These are phyloP conservation scores for Thunnus albacares DNA, from an alignment of 2,797 vertebrate species.

Conservation along the genomic window DNA sequence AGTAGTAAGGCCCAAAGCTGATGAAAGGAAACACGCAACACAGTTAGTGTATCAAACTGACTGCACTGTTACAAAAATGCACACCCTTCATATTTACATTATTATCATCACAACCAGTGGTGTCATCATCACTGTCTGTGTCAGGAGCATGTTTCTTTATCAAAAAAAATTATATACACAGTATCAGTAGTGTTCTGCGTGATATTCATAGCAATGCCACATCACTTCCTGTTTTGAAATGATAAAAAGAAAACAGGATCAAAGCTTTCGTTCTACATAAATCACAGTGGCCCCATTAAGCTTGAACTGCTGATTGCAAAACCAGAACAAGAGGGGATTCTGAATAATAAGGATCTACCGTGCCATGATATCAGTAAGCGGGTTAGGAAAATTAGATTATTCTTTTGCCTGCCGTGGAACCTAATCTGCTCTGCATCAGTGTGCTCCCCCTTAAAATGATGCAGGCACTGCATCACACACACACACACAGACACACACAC, in stretches of 20 bases:
- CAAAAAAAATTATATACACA: neutral
- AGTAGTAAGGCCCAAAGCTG: slow-evolving; percentile 83
- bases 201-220: slow-evolving; percentile 30
- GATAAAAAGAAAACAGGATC: slow-evolving; percentile 54
- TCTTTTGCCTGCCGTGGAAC: slow-evolving; percentile 70
- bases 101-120: slow-evolving; percentile 42
- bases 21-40: slow-evolving; percentile 80
- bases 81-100: slow-evolving; percentile 44
- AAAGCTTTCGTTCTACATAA: slow-evolving; percentile 52
- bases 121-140: neutral
- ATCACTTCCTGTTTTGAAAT: slow-evolving; percentile 47
- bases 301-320: slow-evolving; percentile 67
- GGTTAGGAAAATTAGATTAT: slow-evolving; percentile 82
- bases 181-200: neutral
- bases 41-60: slow-evolving; percentile 63
- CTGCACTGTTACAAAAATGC: slow-evolving; percentile 63
- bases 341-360: slow-evolving; percentile 65
- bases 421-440: slow-evolving; percentile 76
- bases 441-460: slow-evolving; percentile 51
- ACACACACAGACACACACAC: slow-evolving; percentile 8
- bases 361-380: slow-evolving; percentile 75
- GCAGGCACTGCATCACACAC: slow-evolving; percentile 34
- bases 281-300: slow-evolving; percentile 48
- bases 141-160: slow-evolving; percentile 10
- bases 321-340: slow-evolving; percentile 69